These are phyloP conservation scores for Myotis vivesi DNA, from an alignment of 2,797 vertebrate species.

Conservation along the genomic window DNA sequence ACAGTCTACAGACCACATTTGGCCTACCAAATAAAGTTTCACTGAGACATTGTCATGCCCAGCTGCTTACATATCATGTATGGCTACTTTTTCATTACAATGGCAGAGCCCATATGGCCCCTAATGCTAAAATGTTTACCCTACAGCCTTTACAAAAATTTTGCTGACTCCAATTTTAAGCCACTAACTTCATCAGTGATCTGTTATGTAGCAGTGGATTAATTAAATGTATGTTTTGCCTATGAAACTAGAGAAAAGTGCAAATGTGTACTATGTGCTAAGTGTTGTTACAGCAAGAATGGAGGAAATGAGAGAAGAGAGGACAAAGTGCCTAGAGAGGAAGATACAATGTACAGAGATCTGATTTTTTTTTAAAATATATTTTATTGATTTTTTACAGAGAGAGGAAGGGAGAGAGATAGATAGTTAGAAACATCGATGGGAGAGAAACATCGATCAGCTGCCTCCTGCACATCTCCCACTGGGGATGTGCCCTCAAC, in stretches of 20 bases:
- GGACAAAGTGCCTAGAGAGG: neutral
- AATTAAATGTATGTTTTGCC: neutral
- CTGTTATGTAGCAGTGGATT: neutral
- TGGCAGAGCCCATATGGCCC: neutral
- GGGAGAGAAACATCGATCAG: no score
- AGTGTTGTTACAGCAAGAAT: neutral
- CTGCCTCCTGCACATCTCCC: no score
- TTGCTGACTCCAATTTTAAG: neutral
- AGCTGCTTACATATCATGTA: neutral
- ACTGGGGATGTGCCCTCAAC: no score
- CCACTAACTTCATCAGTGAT: neutral
- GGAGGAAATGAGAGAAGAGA: neutral
- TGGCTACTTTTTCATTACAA: constrained; percentile 3
- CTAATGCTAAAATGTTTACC: neutral
- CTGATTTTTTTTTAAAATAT: neutral
- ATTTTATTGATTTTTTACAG: no score
- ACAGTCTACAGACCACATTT: neutral
- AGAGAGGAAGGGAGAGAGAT: no score
- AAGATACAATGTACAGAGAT: neutral
- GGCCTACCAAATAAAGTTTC: neutral
- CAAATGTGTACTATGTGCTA: neutral
- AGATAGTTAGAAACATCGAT: no score
- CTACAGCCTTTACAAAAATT: neutral
- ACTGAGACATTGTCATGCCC: neutral
- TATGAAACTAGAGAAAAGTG: neutral